Evolutionary conservation across 2,113 vertebrate species (phyloP), one percentile per base, ranked within the genome.

Genomic region (Oxyruncus cristatus): DNA sequence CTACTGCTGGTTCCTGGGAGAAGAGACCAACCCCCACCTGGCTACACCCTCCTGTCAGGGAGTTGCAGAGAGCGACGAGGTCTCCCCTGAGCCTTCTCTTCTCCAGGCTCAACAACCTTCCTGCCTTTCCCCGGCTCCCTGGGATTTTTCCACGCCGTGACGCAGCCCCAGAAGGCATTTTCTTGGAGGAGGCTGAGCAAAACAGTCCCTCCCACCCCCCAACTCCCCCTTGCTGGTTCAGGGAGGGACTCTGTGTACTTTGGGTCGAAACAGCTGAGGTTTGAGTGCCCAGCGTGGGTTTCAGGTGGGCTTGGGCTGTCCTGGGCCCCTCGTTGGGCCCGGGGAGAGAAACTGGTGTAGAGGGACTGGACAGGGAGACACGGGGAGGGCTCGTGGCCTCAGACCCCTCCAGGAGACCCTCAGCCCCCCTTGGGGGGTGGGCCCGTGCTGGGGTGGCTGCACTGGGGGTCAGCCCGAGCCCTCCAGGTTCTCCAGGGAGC

Each of bases 191-290:
- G 8, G 1, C 15, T 5, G 47, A 63, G 47, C 42, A 30, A 47
- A 93, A 41, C 26, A 47, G 1, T 56, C 28, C 19, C 1, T 6
- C 23, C 46, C 46, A 11, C 21, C 10, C 20, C 0, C 20, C 0
- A 0, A 44, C 3, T 2, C 0, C 0, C 9, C 37, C 30, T 9
- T 23, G 23, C 20, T 53, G 82, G 17, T 30, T 32, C 0, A 0
- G 24, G 32, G 32, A 24, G 24, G n/a, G 26, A 5, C 4, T 55
- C 9, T 1, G 55, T 0, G 11, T 5, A 0, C 0, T 3, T 8
- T 15, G 9, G 44, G 39, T 30, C 35, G 3, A 42, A 37, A 30
- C 3, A 13, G 0, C 4, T 0, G 17, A 46, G 58, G 4, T 61
- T 58, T 59, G 20, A 46, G 14, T 41, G 46, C 32, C 6, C 28